phyloP scores from a whole-genome alignment of 2,113 vertebrate species.

The Tragelaphus imberbis region DNA sequence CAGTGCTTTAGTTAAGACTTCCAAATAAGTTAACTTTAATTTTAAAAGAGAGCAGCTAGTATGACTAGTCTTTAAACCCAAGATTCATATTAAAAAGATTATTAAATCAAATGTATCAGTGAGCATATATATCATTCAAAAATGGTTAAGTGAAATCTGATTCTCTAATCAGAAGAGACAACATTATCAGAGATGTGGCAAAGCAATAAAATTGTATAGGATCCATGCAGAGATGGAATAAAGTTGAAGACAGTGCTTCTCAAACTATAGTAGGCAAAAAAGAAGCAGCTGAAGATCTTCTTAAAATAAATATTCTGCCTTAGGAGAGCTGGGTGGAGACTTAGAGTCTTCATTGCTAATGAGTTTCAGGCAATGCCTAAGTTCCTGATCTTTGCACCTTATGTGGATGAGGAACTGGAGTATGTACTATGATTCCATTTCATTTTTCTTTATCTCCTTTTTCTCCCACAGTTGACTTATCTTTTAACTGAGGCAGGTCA shows the following conservation, averaged over 20 bases:
- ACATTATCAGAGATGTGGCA: neutral
- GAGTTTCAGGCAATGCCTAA: neutral
- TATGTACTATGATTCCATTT: neutral
- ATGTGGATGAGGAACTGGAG: neutral
- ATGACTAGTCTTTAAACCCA: neutral
- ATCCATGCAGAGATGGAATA: neutral
- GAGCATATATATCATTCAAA: neutral
- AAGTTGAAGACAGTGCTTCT: neutral
- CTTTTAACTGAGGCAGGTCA: neutral
- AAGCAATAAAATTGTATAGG: neutral
- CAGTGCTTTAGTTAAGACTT: neutral
- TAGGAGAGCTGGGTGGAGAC: neutral
- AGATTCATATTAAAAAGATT: neutral
- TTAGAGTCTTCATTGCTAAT: neutral
- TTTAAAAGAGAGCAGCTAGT: neutral
- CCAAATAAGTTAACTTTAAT: neutral
- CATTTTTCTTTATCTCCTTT: neutral
- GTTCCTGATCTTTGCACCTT: neutral
- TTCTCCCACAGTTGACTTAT: neutral
- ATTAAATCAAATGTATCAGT: neutral
- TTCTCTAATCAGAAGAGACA: neutral
- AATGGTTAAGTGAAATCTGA: neutral
- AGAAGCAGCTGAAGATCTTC: neutral
- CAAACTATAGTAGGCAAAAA: neutral
- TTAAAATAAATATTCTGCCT: neutral